These are phyloP conservation scores for Drosophila repletoides DNA, from an alignment of 1,140 invertebrate species.

Conservation along the genomic window DNA sequence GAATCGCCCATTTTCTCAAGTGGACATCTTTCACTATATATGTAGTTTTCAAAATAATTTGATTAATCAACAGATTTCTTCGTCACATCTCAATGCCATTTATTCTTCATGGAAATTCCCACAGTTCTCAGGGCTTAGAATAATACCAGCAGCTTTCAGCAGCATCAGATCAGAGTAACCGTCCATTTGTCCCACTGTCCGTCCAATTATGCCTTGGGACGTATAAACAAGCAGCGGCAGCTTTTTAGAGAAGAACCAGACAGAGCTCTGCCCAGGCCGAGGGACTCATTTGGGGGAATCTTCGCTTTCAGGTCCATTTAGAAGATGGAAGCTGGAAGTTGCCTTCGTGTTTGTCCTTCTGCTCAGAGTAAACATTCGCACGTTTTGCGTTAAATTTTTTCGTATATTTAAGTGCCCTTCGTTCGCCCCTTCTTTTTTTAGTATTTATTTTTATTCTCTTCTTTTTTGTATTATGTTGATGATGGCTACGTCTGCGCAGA, in stretches of 20 bases:
- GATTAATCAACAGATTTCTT: too few relatives aligned
- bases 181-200: background rate
- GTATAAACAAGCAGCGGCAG: background rate
- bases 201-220: constrained; percentile 11
- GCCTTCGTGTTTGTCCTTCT: constrained; percentile 26
- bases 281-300: background rate
- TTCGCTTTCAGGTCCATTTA: background rate
- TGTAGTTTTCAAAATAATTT: too few relatives aligned
- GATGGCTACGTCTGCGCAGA: constrained; percentile 43
- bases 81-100: too few relatives aligned
- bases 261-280: background rate
- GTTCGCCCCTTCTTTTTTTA: background rate
- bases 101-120: too few relatives aligned
- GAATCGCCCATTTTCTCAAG: too few relatives aligned
- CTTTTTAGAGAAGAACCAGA: background rate
- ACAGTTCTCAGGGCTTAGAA: too few relatives aligned
- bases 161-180: constrained; percentile 13
- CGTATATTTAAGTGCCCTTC: constrained; percentile 49
- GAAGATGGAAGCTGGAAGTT: constrained; percentile 5
- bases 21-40: too few relatives aligned
- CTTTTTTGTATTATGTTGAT: constrained; percentile 15
- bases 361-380: constrained; percentile 58
- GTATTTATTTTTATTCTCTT: background rate
- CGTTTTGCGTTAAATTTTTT: constrained; percentile 57
- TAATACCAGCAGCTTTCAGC: too few relatives aligned